Base-by-base conservation (phyloP, 2,888 invertebrate genomes). In the Trichopria drosophilae region DNA sequence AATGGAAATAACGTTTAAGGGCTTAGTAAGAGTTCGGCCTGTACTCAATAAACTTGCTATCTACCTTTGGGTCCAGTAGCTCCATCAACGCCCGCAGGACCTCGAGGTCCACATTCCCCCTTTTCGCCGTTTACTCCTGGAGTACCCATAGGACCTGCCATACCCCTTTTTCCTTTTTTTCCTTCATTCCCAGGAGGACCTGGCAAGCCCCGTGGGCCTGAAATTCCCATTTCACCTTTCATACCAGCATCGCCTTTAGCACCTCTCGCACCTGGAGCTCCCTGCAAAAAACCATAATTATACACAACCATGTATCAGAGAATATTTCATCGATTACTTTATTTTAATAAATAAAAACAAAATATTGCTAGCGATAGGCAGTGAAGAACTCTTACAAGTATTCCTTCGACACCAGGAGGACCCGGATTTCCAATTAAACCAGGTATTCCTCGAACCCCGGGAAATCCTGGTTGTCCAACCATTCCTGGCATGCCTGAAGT, bases 131-230 rank as follows among this genome's bases (percentile, higher is more conserved):
- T 78, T 12, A 87, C 83, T 3, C 89, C 89, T n/a, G 81, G 66
- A 41, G 82, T 80, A 1, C 90, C 90, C 6, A 83, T 81, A 1
- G 88, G 86, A n/a, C 90, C 90, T 53, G 87, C 78, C 63, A 85
- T 81, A 1, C 90, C 90, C 55, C 88, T 78, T 69, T 89, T 90
- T 1, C 91, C 91, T 51, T 90, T 81, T 78, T 90, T 91, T 3
- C 88, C 91, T 68, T 90, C 88, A 1, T 85, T 81, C 1, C 91
- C 92, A 4, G 82, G 72, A 4, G 81, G 78, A 2, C 92, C 91
- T 1, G 88, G 88, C 7, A 87, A 66, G 16, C 91, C 91, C 58
- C 90, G 79, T 3, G 87, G 86, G 1, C 92, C 91, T 1, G 82
- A 77, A 2, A 79, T 73, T 4, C 92, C 92, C 6, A 76, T 61